phyloP scores from a whole-genome alignment of 2,113 vertebrate genomes.

The Pan paniscus region DNA sequence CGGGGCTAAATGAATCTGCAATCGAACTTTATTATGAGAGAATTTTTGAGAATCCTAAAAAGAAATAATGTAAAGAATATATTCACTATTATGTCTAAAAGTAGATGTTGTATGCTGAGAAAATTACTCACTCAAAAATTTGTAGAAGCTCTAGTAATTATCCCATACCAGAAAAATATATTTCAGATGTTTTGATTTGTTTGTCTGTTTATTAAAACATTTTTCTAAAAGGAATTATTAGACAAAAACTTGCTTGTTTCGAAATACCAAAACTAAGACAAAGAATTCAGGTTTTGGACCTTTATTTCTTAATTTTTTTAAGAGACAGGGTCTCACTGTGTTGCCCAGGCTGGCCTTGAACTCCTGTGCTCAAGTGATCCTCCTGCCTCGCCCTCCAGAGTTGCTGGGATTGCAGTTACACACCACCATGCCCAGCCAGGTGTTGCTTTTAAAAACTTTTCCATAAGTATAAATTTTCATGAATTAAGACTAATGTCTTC shows the following conservation, averaged over 20 bases:
- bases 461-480: background rate
- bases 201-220: background rate
- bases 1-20: background rate
- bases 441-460: background rate
- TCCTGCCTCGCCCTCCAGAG: background rate
- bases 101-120: background rate
- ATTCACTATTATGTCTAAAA: background rate
- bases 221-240: slow-evolving; percentile 8
- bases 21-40: background rate
- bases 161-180: background rate
- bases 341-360: background rate
- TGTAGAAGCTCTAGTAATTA: background rate
- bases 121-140: slow-evolving; percentile 20
- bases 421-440: background rate
- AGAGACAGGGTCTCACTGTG: background rate
- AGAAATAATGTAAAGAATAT: background rate
- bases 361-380: background rate
- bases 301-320: background rate
- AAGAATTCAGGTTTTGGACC: background rate
- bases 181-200: background rate
- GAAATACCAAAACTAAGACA: background rate
- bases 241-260: background rate
- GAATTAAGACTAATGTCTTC: background rate
- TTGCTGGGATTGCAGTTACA: background rate
- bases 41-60: background rate